A percentile compares a stretch with the other conserved stretches of the same genome.
Evolutionary conservation across 2,888 invertebrate species (phyloP).

Genomic region (Abrostola triplasia): DNA sequence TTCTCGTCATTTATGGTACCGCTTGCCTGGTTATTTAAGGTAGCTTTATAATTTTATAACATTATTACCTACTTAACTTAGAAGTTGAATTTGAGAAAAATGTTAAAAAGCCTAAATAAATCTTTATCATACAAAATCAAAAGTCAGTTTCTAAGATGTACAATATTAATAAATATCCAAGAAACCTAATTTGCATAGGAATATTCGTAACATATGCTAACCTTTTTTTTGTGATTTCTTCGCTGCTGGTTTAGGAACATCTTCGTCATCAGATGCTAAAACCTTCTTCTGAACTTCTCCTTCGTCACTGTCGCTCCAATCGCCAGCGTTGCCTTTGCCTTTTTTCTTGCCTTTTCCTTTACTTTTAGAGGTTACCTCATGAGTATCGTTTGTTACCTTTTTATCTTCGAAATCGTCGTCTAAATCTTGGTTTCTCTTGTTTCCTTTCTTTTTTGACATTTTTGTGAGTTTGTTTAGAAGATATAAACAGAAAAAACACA

Average conservation of each 20-base stretch:
- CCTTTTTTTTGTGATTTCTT: conserved; percentile 88
- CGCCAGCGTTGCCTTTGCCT: conserved; percentile 81
- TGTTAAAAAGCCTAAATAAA: too few relatives aligned
- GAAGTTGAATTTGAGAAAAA: too few relatives aligned
- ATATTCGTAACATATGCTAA: conserved; percentile 52
- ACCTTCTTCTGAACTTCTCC: conserved; percentile 65
- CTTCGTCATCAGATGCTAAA: conserved; percentile 80
- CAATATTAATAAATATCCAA: not conserved
- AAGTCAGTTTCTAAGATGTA: not conserved
- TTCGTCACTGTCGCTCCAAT: conserved; percentile 82
- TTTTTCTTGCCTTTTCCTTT: conserved; percentile 86
- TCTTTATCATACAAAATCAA: too few relatives aligned
- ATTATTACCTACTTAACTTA: too few relatives aligned
- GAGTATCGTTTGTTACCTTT: conserved; percentile 68
- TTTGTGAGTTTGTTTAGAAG: conserved; percentile 26
- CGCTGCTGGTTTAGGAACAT: conserved; percentile 73
- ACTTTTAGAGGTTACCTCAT: conserved; percentile 86
- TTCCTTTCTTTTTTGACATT: conserved; percentile 90
- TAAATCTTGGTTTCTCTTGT: conserved; percentile 88
- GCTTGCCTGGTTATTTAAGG: too few relatives aligned
- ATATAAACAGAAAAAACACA: not conserved
- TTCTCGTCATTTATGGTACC: too few relatives aligned
- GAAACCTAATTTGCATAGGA: conserved; percentile 4
- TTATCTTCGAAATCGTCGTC: conserved; percentile 87
- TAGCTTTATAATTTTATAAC: too few relatives aligned